Evolutionary conservation across 2,888 invertebrate genomes (phyloP), one percentile per base, ranked within the genome.

Genomic region (Hylaea fasciaria): DNA sequence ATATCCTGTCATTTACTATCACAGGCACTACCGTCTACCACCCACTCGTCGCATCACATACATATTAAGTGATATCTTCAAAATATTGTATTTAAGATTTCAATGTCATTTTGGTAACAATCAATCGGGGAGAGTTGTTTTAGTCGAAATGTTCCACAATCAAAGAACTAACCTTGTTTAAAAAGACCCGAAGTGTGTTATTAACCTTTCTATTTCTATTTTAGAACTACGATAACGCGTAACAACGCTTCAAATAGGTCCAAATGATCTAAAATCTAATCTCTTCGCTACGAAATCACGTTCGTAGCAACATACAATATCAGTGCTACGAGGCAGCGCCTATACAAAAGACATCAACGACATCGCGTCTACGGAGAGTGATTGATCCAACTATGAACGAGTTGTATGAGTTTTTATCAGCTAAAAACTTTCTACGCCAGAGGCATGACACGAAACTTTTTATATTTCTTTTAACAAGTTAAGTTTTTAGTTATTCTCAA

Each of bases 301-400:
- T 11, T 65, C 62, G 62, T 66, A 70, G 64, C 47, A 29, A 52
- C 14, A 16, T 54, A n/a, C n/a, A n/a, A n/a, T n/a, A 7, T 49
- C 54, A 40, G 46, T 43, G 67, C 65, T 68, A 68, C 68, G 68
- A 50, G 46, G 43, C 50, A 48, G 37, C 58, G 48, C 65, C 55
- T 63, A 77, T 84, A 85, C 73, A 83, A 89, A 89, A 87, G 89
- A 90, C 82, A 78, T 90, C 88, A 89, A 90, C 87, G 87, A 72
- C 64, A 64, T 60, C 47, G 53, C 45, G 57, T 64, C 63, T 64
- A 69, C 69, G 58, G 48, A 56, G 62, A 16, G 44, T 52, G 22
- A 53, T 52, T 43, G 62, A 62, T 57, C 55, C 60, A 59, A 62
- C 47, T 12, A 8, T 13, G 9, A 40, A 2, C 12, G n/a, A n/a